Percentiles rank a stretch among this genome's conserved stretches.
These are phyloP conservation scores for Odiellus spinosus DNA, from an alignment of 2,888 invertebrate species.

Conservation along the genomic window DNA sequence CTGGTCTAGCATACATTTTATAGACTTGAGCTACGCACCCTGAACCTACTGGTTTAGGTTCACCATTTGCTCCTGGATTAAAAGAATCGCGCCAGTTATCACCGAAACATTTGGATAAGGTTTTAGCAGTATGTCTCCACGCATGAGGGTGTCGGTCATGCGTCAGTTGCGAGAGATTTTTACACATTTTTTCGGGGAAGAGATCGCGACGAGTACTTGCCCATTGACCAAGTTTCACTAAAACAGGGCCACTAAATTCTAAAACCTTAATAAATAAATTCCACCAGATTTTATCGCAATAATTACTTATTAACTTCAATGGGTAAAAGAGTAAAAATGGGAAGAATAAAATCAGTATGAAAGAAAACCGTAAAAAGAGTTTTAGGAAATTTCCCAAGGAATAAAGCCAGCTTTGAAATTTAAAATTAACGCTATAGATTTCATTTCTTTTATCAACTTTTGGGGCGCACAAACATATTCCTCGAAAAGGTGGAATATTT, in stretches of 20 bases:
- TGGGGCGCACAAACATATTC: too few relatives aligned
- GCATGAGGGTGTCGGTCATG: conserved; percentile 27
- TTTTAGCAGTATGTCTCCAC: conserved; percentile 29
- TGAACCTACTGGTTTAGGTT: conserved; percentile 35
- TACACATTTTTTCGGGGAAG: conserved; percentile 34
- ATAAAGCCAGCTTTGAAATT: too few relatives aligned
- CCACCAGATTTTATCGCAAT: conserved; percentile 21
- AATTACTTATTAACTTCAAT: conserved; percentile 14
- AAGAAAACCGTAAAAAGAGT: neutral
- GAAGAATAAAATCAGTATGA: conserved; percentile 19
- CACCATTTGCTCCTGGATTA: conserved; percentile 26
- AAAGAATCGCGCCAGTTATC: conserved; percentile 29
- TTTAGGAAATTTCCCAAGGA: neutral
- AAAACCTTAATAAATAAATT: conserved; percentile 23
- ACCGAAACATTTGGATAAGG: conserved; percentile 29
- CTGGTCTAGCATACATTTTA: conserved; percentile 2
- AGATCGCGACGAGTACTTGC: conserved; percentile 35
- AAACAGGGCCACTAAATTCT: conserved; percentile 35
- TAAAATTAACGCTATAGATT: too few relatives aligned
- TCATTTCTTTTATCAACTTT: too few relatives aligned
- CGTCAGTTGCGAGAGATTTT: conserved; percentile 29
- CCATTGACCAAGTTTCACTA: conserved; percentile 39
- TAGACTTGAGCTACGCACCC: conserved; percentile 38
- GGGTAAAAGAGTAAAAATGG: conserved; percentile 23
- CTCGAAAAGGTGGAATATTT: too few relatives aligned